These are phyloP conservation scores for Schizaphis graminum DNA, from an alignment of 2,888 invertebrate species.

Conservation along the genomic window DNA sequence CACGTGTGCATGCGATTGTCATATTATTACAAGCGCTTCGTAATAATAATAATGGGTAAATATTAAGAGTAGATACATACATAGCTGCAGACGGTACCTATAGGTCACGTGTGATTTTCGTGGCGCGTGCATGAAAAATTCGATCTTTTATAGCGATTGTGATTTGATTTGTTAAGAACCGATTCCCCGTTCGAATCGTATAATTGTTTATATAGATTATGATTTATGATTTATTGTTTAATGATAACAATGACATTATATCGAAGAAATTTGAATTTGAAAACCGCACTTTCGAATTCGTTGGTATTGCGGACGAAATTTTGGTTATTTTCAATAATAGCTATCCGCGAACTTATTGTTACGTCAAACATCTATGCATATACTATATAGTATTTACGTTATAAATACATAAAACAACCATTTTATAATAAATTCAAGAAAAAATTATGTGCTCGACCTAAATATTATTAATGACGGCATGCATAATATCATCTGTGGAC, in stretches of 20 bases:
- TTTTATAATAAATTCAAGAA: neutral
- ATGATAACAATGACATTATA: neutral
- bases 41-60: neutral
- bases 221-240: neutral
- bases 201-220: neutral
- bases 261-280: neutral
- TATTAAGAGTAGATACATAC: neutral
- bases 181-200: neutral
- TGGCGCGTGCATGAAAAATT: neutral
- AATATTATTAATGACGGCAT: neutral
- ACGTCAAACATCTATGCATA: neutral
- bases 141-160: neutral
- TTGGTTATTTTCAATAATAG: neutral
- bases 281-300: neutral
- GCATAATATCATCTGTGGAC: neutral
- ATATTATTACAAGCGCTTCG: neutral
- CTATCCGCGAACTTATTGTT: neutral
- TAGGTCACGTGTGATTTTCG: neutral
- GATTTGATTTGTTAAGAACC: neutral
- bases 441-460: neutral
- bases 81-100: neutral
- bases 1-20: neutral
- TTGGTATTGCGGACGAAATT: neutral
- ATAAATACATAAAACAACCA: neutral
- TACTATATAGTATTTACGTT: neutral